A percentile compares a stretch with the other conserved stretches of the same genome.
Evolutionary conservation across 2,113 vertebrate species (phyloP).

Genomic region (Grallaria varia): DNA sequence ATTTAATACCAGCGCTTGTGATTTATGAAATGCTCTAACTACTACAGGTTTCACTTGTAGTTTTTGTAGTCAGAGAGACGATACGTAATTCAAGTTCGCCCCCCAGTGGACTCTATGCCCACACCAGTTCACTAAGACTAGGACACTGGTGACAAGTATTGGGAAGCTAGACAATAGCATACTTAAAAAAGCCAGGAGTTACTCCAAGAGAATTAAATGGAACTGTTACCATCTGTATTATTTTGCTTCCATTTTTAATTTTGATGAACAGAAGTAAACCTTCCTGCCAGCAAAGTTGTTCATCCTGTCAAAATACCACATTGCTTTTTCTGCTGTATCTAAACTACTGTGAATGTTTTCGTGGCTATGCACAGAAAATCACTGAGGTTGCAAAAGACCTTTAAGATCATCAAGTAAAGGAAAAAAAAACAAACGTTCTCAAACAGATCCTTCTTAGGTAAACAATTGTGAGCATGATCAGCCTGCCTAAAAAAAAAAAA

Average conservation of each 20-base stretch:
- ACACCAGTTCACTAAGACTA: background rate
- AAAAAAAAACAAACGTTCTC: background rate
- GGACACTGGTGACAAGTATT: background rate
- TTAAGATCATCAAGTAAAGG: background rate
- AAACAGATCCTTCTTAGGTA: background rate
- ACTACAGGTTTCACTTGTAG: background rate
- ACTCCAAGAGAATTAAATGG: background rate
- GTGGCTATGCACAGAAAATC: background rate
- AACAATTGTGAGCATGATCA: background rate
- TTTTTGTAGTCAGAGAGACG: background rate
- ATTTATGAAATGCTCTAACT: background rate
- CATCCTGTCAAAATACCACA: background rate
- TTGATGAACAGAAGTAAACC: background rate
- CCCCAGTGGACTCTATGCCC: conserved; percentile 69
- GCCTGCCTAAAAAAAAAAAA: background rate
- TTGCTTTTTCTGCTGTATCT: background rate
- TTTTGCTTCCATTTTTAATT: background rate
- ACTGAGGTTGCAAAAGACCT: background rate
- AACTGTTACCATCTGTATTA: background rate
- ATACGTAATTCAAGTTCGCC: conserved; percentile 65
- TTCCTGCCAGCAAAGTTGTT: background rate
- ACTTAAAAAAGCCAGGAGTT: background rate
- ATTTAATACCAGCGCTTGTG: background rate
- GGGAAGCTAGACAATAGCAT: background rate
- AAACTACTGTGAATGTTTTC: background rate